A percentile compares a stretch with the other conserved stretches of the same genome.
Evolutionary conservation across 2,888 invertebrate species (phyloP).

Genomic region (Meandrusa payeni): DNA sequence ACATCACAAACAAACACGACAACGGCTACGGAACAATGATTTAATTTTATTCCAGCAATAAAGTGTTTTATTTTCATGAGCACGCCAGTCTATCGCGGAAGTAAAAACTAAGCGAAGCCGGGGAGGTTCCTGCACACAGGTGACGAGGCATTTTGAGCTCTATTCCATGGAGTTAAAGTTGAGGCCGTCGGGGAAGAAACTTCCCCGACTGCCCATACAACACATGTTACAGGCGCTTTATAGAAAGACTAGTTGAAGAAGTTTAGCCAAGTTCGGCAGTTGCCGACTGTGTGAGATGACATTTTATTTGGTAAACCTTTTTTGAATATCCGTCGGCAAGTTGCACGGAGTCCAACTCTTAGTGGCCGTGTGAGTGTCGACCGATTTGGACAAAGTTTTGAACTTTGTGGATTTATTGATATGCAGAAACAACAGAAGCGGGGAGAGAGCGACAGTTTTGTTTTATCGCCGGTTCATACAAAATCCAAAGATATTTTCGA

Average conservation of each 20-base stretch:
- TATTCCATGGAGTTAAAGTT: slow-evolving; percentile 32
- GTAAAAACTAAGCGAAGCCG: slow-evolving; percentile 57
- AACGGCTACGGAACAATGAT: slow-evolving; percentile 24
- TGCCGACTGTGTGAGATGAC: slow-evolving; percentile 53
- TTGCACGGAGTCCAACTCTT: slow-evolving; percentile 29
- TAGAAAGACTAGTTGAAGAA: slow-evolving; percentile 45
- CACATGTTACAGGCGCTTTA: slow-evolving; percentile 68
- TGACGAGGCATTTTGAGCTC: slow-evolving; percentile 30
- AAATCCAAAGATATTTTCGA: too few relatives aligned
- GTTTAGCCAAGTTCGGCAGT: slow-evolving; percentile 52
- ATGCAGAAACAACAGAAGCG: too few relatives aligned
- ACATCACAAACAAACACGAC: slow-evolving; percentile 30
- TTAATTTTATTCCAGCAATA: slow-evolving; percentile 40
- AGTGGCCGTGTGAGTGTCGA: slow-evolving; percentile 32
- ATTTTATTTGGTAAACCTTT: slow-evolving; percentile 62
- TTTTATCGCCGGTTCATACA: too few relatives aligned
- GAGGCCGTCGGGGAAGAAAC: slow-evolving; percentile 37
- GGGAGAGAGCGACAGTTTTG: too few relatives aligned
- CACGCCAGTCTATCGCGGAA: slow-evolving; percentile 54
- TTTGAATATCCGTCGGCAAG: slow-evolving; percentile 54
- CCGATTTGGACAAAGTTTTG: slow-evolving; percentile 23
- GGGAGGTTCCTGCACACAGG: slow-evolving; percentile 26
- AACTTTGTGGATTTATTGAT: slow-evolving; percentile 27
- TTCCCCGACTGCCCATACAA: slow-evolving; percentile 58
- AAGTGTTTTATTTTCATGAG: slow-evolving; percentile 60